Evolutionary conservation across 2,797 vertebrate genomes (phyloP), one percentile per base, ranked within the genome.

Genomic region (Remorina albescens): DNA sequence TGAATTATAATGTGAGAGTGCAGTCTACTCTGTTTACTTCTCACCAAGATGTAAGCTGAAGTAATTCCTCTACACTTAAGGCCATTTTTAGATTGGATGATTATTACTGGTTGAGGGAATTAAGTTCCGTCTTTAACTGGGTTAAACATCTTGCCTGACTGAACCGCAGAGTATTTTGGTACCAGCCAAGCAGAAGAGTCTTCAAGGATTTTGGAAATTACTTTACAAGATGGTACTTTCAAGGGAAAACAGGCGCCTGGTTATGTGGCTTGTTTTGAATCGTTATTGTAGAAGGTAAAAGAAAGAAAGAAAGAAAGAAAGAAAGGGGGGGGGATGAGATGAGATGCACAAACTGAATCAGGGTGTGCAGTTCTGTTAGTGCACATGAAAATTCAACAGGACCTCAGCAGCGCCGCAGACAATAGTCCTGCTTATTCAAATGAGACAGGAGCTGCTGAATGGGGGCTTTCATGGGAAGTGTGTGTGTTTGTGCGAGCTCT

Each of bases 381-480:
- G 37, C 55, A 49, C 46, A 39, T 44, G 9, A 46, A 68, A 37
- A 61, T 49, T 36, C 13, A 18, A 41, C 3, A 30, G 30, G 36
- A 8, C 1, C 28, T 46, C 53, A 42, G 57, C 54, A 5, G 10
- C 71, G 58, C 5, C 18, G 63, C 57, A 67, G 56, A 89, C 78
- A 87, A 76, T 66, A 41, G 71, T 7, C 70, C 64, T 71, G 79
- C 75, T 68, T 26, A 81, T 84, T 85, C 71, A 83, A 77, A 85
- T 85, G 77, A 71, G 75, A 49, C 60, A 34, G 39, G 64, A 74
- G 71, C 36, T 69, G 66, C 65, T 86, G 76, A 85, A 88, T 81
- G 62, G 81, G 72, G 67, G 62, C 83, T 86, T 84, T 88, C 84
- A 79, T 51, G 57, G 53, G 23, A 46, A 42, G 50, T 53, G 0